These are phyloP conservation scores for Papilio aristodemus DNA, from an alignment of 1,140 invertebrate species.

Conservation along the genomic window DNA sequence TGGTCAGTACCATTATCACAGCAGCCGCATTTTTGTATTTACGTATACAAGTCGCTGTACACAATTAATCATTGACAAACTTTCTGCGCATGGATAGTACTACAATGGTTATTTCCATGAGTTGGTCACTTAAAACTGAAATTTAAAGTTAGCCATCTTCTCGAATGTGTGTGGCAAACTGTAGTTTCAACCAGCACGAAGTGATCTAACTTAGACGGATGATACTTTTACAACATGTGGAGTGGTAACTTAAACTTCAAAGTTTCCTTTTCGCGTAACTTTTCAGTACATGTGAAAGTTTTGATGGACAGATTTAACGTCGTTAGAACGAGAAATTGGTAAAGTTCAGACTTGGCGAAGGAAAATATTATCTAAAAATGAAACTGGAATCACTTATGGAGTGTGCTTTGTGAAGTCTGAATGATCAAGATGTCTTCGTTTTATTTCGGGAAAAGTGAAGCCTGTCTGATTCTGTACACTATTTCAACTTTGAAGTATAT, in stretches of 20 bases:
- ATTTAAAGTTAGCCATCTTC: not conserved
- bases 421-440: not conserved
- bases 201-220: slow-evolving; percentile 55
- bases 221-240: slow-evolving; percentile 45
- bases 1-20: too few species aligned
- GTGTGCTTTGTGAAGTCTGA: slow-evolving; percentile 11
- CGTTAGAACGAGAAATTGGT: slow-evolving; percentile 24
- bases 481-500: not conserved
- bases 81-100: too few species aligned
- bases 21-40: too few species aligned
- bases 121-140: slow-evolving; percentile 5
- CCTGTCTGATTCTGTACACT: not conserved
- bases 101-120: too few species aligned
- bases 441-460: not conserved
- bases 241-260: slow-evolving; percentile 43
- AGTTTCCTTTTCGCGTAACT: slow-evolving; percentile 26
- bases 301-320: slow-evolving; percentile 38
- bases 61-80: too few species aligned
- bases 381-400: slow-evolving; percentile 37
- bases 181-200: slow-evolving; percentile 37
- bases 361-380: slow-evolving; percentile 4
- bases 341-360: slow-evolving; percentile 19
- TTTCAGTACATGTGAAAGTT: slow-evolving; percentile 31
- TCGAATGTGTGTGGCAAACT: slow-evolving; percentile 4
- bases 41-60: too few species aligned